A percentile compares a stretch with the other conserved stretches of the same genome.
Evolutionary conservation across 2,888 invertebrate species (phyloP).

Genomic region (Trachelus iudaicus): DNA sequence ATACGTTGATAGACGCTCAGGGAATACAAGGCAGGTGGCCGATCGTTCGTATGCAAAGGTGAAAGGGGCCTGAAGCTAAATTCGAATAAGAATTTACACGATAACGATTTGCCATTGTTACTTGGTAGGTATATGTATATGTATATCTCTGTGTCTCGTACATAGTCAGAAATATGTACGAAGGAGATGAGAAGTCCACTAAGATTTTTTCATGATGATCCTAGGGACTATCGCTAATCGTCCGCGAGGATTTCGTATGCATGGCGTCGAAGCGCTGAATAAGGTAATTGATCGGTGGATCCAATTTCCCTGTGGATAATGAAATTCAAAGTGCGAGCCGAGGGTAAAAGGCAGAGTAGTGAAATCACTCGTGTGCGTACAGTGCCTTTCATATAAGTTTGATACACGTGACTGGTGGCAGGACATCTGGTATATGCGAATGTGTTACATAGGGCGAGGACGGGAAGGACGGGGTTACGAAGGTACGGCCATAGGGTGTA

Average conservation of each 20-base stretch:
- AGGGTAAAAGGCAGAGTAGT: not conserved
- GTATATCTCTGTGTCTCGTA: not conserved
- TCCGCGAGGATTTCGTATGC: not conserved
- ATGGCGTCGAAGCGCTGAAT: slow-evolving; percentile 18
- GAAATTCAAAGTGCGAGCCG: slow-evolving; percentile 38
- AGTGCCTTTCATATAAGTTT: not conserved
- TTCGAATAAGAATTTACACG: not conserved
- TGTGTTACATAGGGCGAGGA: not conserved
- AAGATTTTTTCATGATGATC: not conserved
- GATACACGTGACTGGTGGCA: not conserved
- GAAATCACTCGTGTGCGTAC: not conserved
- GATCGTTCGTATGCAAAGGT: not conserved
- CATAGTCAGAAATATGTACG: not conserved
- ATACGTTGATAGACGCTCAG: not conserved
- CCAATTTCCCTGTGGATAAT: slow-evolving; percentile 49
- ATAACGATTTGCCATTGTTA: not conserved
- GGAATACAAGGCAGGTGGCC: not conserved
- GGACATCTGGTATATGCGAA: not conserved
- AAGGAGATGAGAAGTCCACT: not conserved
- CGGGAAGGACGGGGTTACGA: too few species aligned
- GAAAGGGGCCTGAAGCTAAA: not conserved
- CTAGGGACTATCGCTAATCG: not conserved
- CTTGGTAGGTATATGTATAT: not conserved
- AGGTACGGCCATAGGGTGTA: not conserved
- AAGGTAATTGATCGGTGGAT: slow-evolving; percentile 52